phyloP scores from a whole-genome alignment of 2,797 vertebrate species.

The Anolis apletophallus region DNA sequence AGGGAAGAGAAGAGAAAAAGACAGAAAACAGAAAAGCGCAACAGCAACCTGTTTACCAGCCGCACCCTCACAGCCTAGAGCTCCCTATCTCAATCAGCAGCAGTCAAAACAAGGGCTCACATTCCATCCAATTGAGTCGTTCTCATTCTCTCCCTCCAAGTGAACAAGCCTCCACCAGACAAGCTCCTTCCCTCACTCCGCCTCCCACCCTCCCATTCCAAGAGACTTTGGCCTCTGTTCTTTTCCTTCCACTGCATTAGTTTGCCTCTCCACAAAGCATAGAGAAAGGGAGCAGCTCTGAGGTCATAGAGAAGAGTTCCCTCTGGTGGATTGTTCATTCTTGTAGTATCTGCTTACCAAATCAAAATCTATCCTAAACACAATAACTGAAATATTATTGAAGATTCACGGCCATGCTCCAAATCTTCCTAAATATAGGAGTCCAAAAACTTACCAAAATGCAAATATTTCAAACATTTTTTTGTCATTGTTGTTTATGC shows the following conservation, averaged over 20 bases:
- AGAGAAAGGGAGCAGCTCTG: neutral
- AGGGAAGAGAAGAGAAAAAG: accelerated
- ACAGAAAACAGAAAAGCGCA: accelerated
- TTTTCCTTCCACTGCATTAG: neutral
- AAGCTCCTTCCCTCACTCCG: neutral
- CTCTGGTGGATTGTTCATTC: neutral
- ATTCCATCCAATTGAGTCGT: conserved; percentile 50
- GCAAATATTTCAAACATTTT: neutral
- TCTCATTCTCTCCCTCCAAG: neutral
- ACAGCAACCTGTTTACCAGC: conserved; percentile 80
- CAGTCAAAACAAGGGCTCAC: neutral
- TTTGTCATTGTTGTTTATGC: too few relatives aligned
- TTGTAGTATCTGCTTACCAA: neutral
- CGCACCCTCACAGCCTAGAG: conserved; percentile 82
- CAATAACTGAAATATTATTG: too few relatives aligned
- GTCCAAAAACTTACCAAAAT: neutral
- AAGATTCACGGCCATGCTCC: too few relatives aligned
- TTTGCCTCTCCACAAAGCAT: neutral
- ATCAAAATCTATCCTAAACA: neutral
- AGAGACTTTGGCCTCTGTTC: conserved; percentile 4
- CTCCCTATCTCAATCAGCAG: conserved; percentile 40
- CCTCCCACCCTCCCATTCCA: accelerated
- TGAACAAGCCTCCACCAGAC: neutral
- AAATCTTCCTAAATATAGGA: too few relatives aligned
- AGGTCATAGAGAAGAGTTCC: conserved; percentile 10